Conservation (phyloP, 2,888 invertebrate species). For the Diarsia dahlii region DNA sequence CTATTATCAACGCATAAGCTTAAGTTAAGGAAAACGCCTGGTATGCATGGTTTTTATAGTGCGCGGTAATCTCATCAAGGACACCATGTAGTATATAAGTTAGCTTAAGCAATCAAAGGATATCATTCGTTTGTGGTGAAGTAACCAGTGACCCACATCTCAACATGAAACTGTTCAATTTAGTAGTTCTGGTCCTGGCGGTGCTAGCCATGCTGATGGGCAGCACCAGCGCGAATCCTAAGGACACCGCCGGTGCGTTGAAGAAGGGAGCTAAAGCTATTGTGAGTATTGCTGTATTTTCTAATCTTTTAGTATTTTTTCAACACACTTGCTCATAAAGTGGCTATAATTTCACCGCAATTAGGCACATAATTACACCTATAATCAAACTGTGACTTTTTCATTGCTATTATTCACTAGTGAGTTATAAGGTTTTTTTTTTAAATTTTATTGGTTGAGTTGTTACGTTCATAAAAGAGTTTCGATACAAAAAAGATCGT, state of each 20-base stretch:
- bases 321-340: too few relatives aligned
- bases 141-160: slow-evolving; percentile 33
- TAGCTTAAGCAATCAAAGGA: not conserved
- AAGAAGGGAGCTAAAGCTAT: slow-evolving; percentile 62
- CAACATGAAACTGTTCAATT: slow-evolving; percentile 67
- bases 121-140: slow-evolving; percentile 43
- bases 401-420: too few relatives aligned
- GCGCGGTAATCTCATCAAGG: slow-evolving; percentile 35
- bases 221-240: slow-evolving; percentile 60
- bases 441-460: too few relatives aligned
- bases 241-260: slow-evolving; percentile 55
- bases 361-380: too few relatives aligned
- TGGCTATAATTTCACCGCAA: too few relatives aligned
- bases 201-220: slow-evolving; percentile 66
- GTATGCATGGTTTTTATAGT: slow-evolving; percentile 30
- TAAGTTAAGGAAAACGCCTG: slow-evolving; percentile 51
- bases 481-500: too few relatives aligned
- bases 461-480: too few relatives aligned
- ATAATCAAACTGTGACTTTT: too few relatives aligned
- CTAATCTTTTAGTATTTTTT: not conserved
- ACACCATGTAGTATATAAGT: slow-evolving; percentile 46
- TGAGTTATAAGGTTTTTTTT: too few relatives aligned
- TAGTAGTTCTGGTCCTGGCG: slow-evolving; percentile 64
- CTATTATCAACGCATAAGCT: slow-evolving; percentile 16
- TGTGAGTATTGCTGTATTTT: slow-evolving; percentile 57